Evolutionary conservation across 2,797 vertebrate species (phyloP), one percentile per base, ranked within the genome.

Genomic region (Myripristis jacobus): DNA sequence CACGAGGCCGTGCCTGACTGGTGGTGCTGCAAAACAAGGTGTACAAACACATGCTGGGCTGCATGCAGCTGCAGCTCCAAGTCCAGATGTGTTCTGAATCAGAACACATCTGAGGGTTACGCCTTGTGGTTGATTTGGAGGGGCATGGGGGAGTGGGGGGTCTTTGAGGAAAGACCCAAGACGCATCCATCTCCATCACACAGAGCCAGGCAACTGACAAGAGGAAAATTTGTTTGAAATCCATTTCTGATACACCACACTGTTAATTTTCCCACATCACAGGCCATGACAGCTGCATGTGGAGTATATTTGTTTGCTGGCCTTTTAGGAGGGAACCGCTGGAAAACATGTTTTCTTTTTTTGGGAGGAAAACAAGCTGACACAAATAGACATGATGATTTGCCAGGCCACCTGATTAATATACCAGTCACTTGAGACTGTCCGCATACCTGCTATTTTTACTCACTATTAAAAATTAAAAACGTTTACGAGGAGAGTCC

Each of bases 11-110:
- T 31, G 29, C 29, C 5, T 61, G 62, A 75, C 54, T 54, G 62
- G 70, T 67, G 65, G 73, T 66, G 29, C 77, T 73, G 69, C 65
- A 80, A 80, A 90, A 88, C 79, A 83, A 87, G 86, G 74, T 91
- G 86, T 66, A 80, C 87, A 82, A 79, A 82, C 68, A 53, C 80
- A 83, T 1, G 24, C 77, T 70, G 83, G 56, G 70, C 70, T 77
- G 64, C 25, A 36, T 78, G 81, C 52, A 66, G 47, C 50, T 59
- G 63, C 67, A 57, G 63, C 50, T 79, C 68, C 44, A 36, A 22
- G 66, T 83, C 85, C 91, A 94, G 90, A 92, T 93, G 91, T 86
- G 81, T 84, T 92, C 88, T 79, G 48, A 77, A 91, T 94, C 87
- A 90, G 63, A 36, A n/a, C n/a, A n/a, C n/a, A n/a, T n/a, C n/a